Percentiles rank a stretch among this genome's conserved stretches.
Evolutionary conservation across 92 coral and sea anemone genomes (phyloP).

Genomic region (Parazoanthus swiftii): DNA sequence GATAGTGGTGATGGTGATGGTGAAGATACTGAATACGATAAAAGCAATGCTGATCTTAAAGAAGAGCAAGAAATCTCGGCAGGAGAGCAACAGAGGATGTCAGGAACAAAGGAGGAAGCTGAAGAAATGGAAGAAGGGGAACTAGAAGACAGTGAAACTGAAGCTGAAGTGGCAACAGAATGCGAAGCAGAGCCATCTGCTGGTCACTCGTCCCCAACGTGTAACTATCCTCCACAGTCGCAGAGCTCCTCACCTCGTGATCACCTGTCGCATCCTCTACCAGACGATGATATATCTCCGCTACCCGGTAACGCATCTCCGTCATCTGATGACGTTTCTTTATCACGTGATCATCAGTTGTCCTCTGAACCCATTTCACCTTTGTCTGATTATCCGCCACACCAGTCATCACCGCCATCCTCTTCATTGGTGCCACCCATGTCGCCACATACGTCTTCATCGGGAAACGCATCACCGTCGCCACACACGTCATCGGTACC

Average conservation of each 20-base stretch:
- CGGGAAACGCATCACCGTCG: slow-evolving; percentile 23
- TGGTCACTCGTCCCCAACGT: not conserved
- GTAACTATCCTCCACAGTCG: not conserved
- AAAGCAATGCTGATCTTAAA: slow-evolving; percentile 24
- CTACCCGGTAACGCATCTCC: too few species aligned
- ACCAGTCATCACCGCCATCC: not conserved
- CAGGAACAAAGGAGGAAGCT: slow-evolving; percentile 18
- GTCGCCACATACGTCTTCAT: not conserved
- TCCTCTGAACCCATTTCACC: not conserved
- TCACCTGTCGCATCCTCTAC: not conserved
- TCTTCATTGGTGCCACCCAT: slow-evolving; percentile 8
- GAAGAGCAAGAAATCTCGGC: not conserved
- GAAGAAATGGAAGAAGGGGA: slow-evolving; percentile 42
- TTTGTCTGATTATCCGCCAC: not conserved
- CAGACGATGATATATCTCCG: slow-evolving; percentile 18
- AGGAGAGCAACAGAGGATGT: not conserved
- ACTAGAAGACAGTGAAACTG: slow-evolving; percentile 32
- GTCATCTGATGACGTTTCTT: not conserved
- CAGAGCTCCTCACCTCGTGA: not conserved
- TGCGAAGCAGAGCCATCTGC: not conserved
- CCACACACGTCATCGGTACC: slow-evolving; percentile 17
- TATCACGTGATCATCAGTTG: slow-evolving; percentile 7
- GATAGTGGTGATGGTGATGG: not conserved
- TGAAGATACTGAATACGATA: not conserved
- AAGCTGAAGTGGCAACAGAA: slow-evolving; percentile 3